A percentile compares a stretch with the other conserved stretches of the same genome.
Conservation (phyloP, 2,113 vertebrate genomes). For the Mirza zaza region DNA sequence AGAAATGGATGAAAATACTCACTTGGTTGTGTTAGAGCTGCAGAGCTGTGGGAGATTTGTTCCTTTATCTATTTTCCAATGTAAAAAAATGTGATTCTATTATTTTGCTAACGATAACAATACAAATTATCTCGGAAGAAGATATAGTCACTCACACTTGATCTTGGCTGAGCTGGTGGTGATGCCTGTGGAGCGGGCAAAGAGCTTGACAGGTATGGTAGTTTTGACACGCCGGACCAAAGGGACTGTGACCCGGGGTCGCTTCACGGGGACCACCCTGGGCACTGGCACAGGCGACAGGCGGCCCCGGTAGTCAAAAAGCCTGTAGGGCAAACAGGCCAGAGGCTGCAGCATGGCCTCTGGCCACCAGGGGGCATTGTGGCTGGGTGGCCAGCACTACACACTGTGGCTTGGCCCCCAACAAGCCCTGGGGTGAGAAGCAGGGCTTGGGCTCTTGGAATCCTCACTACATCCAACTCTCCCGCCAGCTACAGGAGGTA, state of each 20-base stretch:
- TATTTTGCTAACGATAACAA: constrained; percentile 63
- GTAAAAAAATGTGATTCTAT: constrained; percentile 67
- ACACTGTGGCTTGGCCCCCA: neutral
- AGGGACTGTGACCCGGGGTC: constrained; percentile 91
- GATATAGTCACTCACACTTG: constrained; percentile 86
- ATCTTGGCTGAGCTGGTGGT: constrained; percentile 88
- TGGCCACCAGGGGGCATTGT: constrained; percentile 64
- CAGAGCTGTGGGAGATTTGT: constrained; percentile 58
- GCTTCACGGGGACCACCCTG: constrained; percentile 90
- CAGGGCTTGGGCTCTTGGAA: neutral
- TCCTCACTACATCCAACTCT: neutral
- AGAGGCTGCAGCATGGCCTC: constrained; percentile 54
- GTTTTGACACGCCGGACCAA: constrained; percentile 92
- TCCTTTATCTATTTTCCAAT: constrained; percentile 73
- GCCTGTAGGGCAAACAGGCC: constrained; percentile 79
- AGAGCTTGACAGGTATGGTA: constrained; percentile 91
- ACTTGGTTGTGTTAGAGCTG: constrained; percentile 55
- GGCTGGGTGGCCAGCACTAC: neutral
- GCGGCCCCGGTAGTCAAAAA: constrained; percentile 91
- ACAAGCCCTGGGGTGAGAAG: neutral
- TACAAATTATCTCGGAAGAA: constrained; percentile 28
- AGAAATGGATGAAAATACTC: constrained; percentile 59
- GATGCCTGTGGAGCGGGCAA: constrained; percentile 86
- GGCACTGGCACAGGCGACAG: constrained; percentile 90
- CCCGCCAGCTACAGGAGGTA: neutral